A percentile compares a stretch with the other conserved stretches of the same genome.
Conservation (phyloP, 2,888 invertebrate species). For the Zele albiditarsus region DNA sequence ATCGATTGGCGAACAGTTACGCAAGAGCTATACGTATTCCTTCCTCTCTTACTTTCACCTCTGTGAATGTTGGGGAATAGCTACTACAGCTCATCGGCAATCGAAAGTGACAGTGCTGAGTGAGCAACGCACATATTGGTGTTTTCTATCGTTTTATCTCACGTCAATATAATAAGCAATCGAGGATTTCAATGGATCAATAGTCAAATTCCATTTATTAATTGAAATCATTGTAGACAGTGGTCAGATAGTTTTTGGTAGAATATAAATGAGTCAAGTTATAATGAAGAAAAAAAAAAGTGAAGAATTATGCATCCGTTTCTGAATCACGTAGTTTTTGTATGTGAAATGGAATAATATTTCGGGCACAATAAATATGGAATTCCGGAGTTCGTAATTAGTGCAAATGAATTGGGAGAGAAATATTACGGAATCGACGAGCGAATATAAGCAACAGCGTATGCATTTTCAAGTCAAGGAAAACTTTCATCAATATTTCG, state of each 20-base stretch:
- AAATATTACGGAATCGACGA: conserved; percentile 15
- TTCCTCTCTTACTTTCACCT: conserved; percentile 59
- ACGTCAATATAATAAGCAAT: not conserved
- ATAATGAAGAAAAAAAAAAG: too few relatives aligned
- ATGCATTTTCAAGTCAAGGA: conserved; percentile 48
- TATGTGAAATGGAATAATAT: too few relatives aligned
- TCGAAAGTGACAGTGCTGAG: conserved; percentile 56
- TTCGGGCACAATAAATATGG: too few relatives aligned
- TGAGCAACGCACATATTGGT: not conserved
- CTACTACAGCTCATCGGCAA: conserved; percentile 36
- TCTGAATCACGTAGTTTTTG: too few relatives aligned
- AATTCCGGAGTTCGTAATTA: too few relatives aligned
- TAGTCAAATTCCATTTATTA: too few relatives aligned
- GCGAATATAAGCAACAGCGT: conserved; percentile 3
- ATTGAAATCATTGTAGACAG: too few relatives aligned
- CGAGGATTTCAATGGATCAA: too few relatives aligned
- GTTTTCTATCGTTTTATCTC: not conserved
- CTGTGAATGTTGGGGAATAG: conserved; percentile 40
- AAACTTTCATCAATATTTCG: conserved; percentile 39
- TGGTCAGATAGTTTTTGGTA: too few relatives aligned
- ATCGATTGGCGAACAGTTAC: conserved; percentile 45
- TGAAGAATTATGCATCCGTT: too few relatives aligned
- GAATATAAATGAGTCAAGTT: too few relatives aligned
- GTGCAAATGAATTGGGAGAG: not conserved
- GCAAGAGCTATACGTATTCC: conserved; percentile 43